Conservation (phyloP, 2,888 invertebrate species). For the Cactoblastis cactorum region DNA sequence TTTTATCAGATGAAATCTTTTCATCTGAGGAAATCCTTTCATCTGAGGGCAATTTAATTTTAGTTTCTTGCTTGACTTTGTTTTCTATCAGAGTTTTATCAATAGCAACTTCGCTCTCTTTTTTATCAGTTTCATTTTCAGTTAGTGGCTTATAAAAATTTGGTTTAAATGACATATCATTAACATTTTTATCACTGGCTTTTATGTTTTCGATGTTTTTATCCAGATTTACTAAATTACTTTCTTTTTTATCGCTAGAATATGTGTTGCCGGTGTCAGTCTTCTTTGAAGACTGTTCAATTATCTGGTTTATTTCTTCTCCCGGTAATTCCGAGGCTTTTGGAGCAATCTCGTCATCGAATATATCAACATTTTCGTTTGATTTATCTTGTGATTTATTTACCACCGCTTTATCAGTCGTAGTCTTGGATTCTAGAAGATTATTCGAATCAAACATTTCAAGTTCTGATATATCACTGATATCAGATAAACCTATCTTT, state of each 20-base stretch:
- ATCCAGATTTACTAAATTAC: not conserved
- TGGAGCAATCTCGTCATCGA: not conserved
- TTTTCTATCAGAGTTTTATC: not conserved
- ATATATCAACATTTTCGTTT: not conserved
- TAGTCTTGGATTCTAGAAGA: conserved; percentile 4
- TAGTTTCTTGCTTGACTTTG: not conserved
- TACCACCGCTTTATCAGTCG: not conserved
- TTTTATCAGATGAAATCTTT: not conserved
- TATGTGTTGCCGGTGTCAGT: not conserved
- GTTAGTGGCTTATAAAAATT: conserved; percentile 54
- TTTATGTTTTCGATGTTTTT: not conserved
- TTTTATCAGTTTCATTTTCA: conserved; percentile 19
- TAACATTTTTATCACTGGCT: conserved; percentile 1
- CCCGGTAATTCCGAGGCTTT: not conserved
- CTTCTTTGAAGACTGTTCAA: not conserved
- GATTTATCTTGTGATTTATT: not conserved
- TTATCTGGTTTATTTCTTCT: not conserved
- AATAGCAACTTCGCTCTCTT: conserved; percentile 15
- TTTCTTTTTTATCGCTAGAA: not conserved
- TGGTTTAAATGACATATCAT: conserved; percentile 31
- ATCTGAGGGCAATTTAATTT: not conserved
- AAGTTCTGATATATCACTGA: conserved; percentile 42
- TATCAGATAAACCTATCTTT: conserved; percentile 12
- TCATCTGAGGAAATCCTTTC: not conserved
- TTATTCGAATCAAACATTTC: conserved; percentile 39